A percentile compares a stretch with the other conserved stretches of the same genome.
phyloP scores from a whole-genome alignment of 2,888 invertebrate species.

The Zelleria hepariella region DNA sequence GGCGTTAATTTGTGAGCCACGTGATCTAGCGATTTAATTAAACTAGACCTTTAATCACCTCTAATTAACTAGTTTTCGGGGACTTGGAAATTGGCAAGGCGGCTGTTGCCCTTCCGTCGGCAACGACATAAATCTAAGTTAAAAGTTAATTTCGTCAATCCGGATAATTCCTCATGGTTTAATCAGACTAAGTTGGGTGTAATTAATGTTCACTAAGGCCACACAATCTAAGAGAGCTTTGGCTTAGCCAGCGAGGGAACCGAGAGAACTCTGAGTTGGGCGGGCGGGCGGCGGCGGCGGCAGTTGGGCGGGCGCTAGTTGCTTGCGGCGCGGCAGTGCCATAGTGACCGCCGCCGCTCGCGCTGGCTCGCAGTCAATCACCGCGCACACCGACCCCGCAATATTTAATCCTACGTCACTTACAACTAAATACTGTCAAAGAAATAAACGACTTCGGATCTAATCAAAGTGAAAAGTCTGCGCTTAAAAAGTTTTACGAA shows the following conservation, averaged over 20 bases:
- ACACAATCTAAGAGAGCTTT: conserved; percentile 67
- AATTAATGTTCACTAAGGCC: conserved; percentile 71
- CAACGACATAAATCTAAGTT: conserved; percentile 64
- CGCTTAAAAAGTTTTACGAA: not conserved
- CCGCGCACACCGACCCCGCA: conserved; percentile 12
- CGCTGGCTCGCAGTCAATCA: not conserved
- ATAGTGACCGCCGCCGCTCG: not conserved
- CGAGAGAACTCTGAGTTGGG: conserved; percentile 40
- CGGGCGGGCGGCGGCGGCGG: conserved; percentile 17
- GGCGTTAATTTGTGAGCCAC: not conserved
- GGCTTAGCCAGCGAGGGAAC: conserved; percentile 39
- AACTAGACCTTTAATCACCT: not conserved
- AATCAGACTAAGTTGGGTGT: conserved; percentile 70
- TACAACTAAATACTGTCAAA: conserved; percentile 30
- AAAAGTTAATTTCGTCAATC: conserved; percentile 72
- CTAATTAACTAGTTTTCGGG: not conserved
- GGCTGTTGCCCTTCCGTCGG: conserved; percentile 15
- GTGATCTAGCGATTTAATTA: not conserved
- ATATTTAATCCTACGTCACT: conserved; percentile 48
- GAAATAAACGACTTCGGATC: conserved; percentile 13
- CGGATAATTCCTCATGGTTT: conserved; percentile 71
- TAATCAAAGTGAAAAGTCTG: conserved; percentile 11
- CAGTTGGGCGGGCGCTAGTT: conserved; percentile 17
- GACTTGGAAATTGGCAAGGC: not conserved
- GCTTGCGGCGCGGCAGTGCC: conserved; percentile 11